Base-by-base conservation (phyloP, 2,797 vertebrate genomes). In the Dermochelys coriacea region DNA sequence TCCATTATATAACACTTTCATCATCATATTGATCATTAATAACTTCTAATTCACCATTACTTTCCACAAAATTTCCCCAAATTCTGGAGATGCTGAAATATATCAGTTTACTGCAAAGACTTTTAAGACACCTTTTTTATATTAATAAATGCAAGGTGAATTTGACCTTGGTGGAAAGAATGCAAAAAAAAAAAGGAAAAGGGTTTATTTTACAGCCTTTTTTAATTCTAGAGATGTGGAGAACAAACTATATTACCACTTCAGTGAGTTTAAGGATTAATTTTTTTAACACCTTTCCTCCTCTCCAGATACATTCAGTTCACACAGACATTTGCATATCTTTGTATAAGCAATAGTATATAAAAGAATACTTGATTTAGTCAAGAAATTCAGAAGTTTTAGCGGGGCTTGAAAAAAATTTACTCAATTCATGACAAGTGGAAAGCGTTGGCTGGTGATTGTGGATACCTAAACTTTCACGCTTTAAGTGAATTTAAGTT, bases 101-200 rank as follows among this genome's bases (percentile, higher is more conserved):
- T 93, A 86, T 86, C 84, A 71, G 80, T 86, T 18, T 92, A 64
- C 88, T 91, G 87, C 90, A 91, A 92, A 83, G 3, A 15, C 47
- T 82, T 93, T 82, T 88, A 90, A 88, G 92, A 80, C 93, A 93
- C 41, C 15, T 89, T 95, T 79, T 92, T 34, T 15, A 19, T 87
- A 37, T 88, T 93, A 86, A 19, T 90, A 89, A 95, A 95, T 93
- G 23, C 52, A 84, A 93, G 90, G 9, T 2, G 18, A 75, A 4
- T 85, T 91, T 95, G 59, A 86, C 52, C 55, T 91, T 93, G 84
- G 61, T 61, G 54, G n/a, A 54, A 90, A 92, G 49, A 91, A 89
- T 12, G 51, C 41, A 91, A 45, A 10, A 9, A 1, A 1, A 85
- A 81, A n/a, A 8, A 12, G 61, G 61, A 4, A 0, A 1, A 79